Evolutionary conservation across 1,140 invertebrate genomes (phyloP).

Genomic region (Agraylea sexmaculata): DNA sequence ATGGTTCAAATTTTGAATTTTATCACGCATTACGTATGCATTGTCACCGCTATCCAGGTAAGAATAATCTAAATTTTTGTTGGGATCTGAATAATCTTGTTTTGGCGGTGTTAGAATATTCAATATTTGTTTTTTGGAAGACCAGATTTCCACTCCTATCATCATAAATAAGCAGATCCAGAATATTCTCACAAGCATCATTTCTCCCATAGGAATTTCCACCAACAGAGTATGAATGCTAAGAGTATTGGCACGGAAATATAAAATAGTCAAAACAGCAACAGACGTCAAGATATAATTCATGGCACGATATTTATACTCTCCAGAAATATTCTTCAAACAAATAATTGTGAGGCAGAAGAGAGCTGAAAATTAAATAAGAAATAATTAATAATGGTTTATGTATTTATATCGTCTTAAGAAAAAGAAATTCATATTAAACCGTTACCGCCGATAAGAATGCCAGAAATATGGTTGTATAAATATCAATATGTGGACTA

Average conservation of each 20-base stretch:
- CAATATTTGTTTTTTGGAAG: constrained; percentile 22
- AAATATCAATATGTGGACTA: too few species aligned
- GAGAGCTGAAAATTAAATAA: constrained; percentile 16
- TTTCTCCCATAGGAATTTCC: constrained; percentile 22
- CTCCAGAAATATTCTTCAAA: constrained; percentile 14
- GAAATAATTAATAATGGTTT: constrained; percentile 5
- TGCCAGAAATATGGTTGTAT: too few species aligned
- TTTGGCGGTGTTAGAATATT: neutral
- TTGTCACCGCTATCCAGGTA: neutral
- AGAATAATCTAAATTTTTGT: neutral
- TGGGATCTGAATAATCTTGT: neutral
- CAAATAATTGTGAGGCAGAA: constrained; percentile 10
- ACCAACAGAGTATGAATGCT: constrained; percentile 23
- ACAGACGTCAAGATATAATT: constrained; percentile 30
- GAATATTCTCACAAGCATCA: constrained; percentile 29
- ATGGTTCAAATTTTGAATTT: neutral
- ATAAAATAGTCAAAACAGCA: constrained; percentile 25
- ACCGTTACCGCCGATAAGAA: too few species aligned
- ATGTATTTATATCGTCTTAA: too few species aligned
- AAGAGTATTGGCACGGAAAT: constrained; percentile 25
- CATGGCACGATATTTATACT: constrained; percentile 24
- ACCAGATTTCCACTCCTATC: constrained; percentile 29
- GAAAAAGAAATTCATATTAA: too few species aligned
- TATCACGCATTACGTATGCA: constrained; percentile 1
- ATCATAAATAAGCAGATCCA: constrained; percentile 30